phyloP scores from a whole-genome alignment of 2,797 vertebrate species.

The Acomys russatus region DNA sequence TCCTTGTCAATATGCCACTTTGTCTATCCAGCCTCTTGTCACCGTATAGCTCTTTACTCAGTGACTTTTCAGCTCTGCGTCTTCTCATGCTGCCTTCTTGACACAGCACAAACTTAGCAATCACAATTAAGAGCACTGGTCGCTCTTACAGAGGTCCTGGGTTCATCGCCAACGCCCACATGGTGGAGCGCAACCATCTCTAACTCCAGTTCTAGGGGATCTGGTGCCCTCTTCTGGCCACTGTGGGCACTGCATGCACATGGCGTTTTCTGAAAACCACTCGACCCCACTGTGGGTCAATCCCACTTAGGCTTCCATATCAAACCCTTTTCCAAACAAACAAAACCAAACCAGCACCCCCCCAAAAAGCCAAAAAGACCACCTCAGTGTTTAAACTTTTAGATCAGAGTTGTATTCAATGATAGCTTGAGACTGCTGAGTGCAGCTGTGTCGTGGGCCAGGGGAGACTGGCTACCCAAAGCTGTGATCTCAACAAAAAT shows the following conservation, averaged over 20 bases:
- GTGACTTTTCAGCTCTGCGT: background rate
- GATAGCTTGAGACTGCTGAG: background rate
- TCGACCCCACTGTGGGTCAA: background rate
- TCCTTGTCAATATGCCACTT: background rate
- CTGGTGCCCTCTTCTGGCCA: too few species aligned
- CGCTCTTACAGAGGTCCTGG: too few species aligned
- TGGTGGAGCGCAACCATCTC: too few species aligned
- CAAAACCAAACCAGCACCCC: too few species aligned
- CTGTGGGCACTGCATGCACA: background rate
- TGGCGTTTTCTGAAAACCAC: background rate
- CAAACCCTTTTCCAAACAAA: background rate
- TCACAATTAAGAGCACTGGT: too few species aligned
- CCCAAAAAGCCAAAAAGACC: too few species aligned
- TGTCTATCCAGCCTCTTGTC: background rate
- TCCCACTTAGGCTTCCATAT: background rate
- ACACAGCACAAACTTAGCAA: too few species aligned
- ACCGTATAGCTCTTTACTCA: background rate
- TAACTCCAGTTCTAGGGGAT: too few species aligned
- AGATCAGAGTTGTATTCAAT: background rate
- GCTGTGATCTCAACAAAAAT: background rate
- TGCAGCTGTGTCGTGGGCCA: background rate
- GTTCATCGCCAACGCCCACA: too few species aligned
- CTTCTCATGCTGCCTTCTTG: too few species aligned
- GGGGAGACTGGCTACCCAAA: background rate
- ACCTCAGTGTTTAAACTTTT: too few species aligned